These are phyloP conservation scores for Nothoprocta perdicaria DNA, from an alignment of 2,113 vertebrate genomes.

Conservation along the genomic window DNA sequence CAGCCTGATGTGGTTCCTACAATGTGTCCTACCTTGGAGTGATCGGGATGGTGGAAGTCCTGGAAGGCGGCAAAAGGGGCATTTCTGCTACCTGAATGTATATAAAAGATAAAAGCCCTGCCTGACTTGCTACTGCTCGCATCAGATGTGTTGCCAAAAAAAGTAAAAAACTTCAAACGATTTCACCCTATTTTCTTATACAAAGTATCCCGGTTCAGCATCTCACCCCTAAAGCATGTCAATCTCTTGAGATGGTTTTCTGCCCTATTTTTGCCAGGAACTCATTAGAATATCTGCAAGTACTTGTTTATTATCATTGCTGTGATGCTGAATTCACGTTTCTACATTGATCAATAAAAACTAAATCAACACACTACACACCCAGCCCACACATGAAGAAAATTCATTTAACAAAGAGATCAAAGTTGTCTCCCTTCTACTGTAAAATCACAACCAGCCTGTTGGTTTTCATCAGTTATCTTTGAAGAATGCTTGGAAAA, in stretches of 20 bases:
- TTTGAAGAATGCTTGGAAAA: slow-evolving; percentile 66
- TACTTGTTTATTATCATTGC: slow-evolving; percentile 62
- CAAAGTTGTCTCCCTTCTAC: slow-evolving; percentile 57
- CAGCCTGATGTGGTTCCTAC: background rate
- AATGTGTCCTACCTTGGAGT: rapidly evolving
- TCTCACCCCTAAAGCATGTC: background rate
- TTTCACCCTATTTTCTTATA: slow-evolving; percentile 4
- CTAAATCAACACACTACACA: slow-evolving; percentile 44
- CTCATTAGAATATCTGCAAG: slow-evolving; percentile 62
- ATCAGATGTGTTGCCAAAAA: slow-evolving; percentile 24
- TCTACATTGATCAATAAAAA: slow-evolving; percentile 66
- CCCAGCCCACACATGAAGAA: slow-evolving; percentile 68
- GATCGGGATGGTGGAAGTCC: background rate
- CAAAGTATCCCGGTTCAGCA: slow-evolving; percentile 32
- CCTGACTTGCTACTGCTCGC: slow-evolving; percentile 5
- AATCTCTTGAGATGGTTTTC: slow-evolving; percentile 6
- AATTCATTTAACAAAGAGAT: slow-evolving; percentile 63
- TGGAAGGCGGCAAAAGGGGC: background rate
- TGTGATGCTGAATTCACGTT: slow-evolving; percentile 51
- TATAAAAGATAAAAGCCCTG: background rate
- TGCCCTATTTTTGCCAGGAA: slow-evolving; percentile 45
- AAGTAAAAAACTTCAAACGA: slow-evolving; percentile 47
- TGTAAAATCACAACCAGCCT: slow-evolving; percentile 55
- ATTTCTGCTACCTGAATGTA: background rate
- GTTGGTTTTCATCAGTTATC: slow-evolving; percentile 41